Evolutionary conservation across 1,140 invertebrate genomes (phyloP).

Genomic region (Drosophila pseudoobscura): DNA sequence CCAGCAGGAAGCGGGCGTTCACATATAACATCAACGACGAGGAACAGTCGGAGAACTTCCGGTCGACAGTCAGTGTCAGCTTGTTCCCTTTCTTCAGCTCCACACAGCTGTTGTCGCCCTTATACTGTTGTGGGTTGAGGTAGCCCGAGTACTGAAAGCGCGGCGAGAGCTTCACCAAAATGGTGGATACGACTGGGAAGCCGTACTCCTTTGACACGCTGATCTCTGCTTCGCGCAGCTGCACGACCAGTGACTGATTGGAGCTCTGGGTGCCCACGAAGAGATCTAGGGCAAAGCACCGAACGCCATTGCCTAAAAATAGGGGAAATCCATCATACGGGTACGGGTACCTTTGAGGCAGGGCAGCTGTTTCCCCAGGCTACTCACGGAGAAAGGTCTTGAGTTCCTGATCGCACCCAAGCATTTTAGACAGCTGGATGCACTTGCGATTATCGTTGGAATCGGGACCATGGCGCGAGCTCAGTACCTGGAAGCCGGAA

Average conservation of each 20-base stretch:
- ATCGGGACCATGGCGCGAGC: conserved; percentile 19
- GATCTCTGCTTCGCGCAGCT: conserved; percentile 66
- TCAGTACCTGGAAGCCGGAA: conserved; percentile 57
- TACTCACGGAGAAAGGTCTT: conserved; percentile 57
- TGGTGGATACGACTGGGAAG: conserved; percentile 67
- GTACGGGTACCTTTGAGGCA: background rate
- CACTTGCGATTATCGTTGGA: conserved; percentile 61
- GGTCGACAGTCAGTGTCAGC: conserved; percentile 52
- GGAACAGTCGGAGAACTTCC: conserved; percentile 44
- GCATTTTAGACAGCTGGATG: conserved; percentile 36
- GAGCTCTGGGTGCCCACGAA: conserved; percentile 52
- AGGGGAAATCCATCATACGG: background rate
- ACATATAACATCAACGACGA: conserved; percentile 51
- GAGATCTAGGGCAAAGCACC: conserved; percentile 68
- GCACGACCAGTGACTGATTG: conserved; percentile 65
- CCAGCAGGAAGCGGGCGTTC: conserved; percentile 64
- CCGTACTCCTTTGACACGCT: conserved; percentile 57
- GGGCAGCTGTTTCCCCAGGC: background rate
- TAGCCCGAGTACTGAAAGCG: conserved; percentile 69
- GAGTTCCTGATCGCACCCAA: conserved; percentile 24
- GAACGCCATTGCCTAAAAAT: conserved; percentile 50
- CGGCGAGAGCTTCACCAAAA: conserved; percentile 66
- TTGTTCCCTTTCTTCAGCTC: conserved; percentile 27
- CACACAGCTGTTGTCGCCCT: background rate
- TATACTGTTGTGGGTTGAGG: conserved; percentile 4